These are phyloP conservation scores for Cryptosula pallasiana DNA, from an alignment of 2,888 invertebrate species.

Conservation along the genomic window DNA sequence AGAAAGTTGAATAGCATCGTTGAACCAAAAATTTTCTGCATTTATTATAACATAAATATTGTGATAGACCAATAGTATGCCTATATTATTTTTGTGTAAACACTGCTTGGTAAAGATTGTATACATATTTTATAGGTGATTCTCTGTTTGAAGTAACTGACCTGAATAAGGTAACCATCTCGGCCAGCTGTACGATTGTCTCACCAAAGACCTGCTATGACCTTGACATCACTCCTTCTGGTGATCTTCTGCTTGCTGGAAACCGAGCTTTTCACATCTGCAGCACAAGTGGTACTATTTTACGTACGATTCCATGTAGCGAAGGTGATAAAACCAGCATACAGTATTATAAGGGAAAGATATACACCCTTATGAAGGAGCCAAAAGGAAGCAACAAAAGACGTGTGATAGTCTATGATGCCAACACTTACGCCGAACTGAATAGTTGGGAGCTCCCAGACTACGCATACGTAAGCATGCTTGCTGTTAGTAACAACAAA, in stretches of 20 bases:
- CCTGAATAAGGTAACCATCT: background rate
- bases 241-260: background rate
- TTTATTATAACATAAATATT: no score
- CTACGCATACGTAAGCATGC: slow-evolving; percentile 9
- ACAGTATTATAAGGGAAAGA: slow-evolving; percentile 15
- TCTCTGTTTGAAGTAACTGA: background rate
- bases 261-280: slow-evolving; percentile 8
- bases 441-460: background rate
- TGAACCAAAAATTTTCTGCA: no score
- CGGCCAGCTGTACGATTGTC: background rate
- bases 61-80: no score
- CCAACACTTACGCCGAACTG: background rate
- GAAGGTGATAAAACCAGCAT: slow-evolving; percentile 15
- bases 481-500: slow-evolving; percentile 18
- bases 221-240: slow-evolving; percentile 20
- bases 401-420: background rate
- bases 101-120: background rate
- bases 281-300: background rate
- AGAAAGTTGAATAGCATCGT: no score
- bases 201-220: slow-evolving; percentile 14
- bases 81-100: no score
- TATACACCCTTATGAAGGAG: slow-evolving; percentile 16
- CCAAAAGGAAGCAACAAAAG: slow-evolving; percentile 21
- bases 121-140: slow-evolving; percentile 1
- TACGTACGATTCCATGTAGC: background rate